Evolutionary conservation across 2,113 vertebrate species (phyloP), one percentile per base, ranked within the genome.

Genomic region (Forbesichthys papilliferus): DNA sequence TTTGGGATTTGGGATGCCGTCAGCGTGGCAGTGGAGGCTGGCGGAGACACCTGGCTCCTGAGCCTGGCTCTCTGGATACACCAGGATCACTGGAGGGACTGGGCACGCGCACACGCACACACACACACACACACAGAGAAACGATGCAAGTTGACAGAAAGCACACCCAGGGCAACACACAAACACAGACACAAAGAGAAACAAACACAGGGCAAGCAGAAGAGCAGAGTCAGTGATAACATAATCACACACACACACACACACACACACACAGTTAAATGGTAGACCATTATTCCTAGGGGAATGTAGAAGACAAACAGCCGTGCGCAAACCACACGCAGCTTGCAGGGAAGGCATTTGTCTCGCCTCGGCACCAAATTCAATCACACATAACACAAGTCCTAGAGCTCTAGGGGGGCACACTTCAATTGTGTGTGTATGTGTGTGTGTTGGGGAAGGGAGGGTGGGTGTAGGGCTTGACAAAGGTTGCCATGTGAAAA

Each of bases 81-180:
- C 96, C 0, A 98, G 93, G 76, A 99, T 99, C 88, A 99, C 97
- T 0, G 97, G 97, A 3, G 97, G 97, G 81, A 98, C 97, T 99
- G 91, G 0, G n/a, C 83, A 71, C 13, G 78, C 1, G 79, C 70
- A 18, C 66, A 81, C 63, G 36, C 61, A 3, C 8, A 11, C 9
- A 10, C 51, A 46, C 69, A 71, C 12, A 77, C 66, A 74, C 53
- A 61, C 87, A 83, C 86, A 71, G 11, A 48, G 51, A 46, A 64
- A 9, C 10, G 11, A 13, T 11, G 11, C 58, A 60, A 6, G 27
- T 14, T 8, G 11, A 33, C 12, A 63, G 18, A 62, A 20, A 53
- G 68, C 48, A 59, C 46, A 66, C 51, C 36, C n/a, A 63, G 9
- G 34, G 10, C 5, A 20, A 59, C 57, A 59, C 18, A 58, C 57